Evolutionary conservation across 1,140 invertebrate species (phyloP).

Genomic region (Heterodera schachtii): DNA sequence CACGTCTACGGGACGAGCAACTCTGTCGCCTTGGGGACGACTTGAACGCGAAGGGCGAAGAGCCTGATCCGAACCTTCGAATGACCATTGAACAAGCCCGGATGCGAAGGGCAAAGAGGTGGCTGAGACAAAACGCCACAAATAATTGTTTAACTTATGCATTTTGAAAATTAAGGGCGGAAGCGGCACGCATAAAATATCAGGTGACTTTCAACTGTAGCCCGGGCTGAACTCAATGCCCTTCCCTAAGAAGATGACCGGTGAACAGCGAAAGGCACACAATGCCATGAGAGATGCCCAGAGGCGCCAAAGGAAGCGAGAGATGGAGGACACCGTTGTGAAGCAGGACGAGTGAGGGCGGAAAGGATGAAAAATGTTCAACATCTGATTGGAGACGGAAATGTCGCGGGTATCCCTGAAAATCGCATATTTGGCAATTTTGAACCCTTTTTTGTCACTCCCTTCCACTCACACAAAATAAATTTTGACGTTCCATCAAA

Average conservation of each 20-base stretch:
- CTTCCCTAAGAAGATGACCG: constrained; percentile 27
- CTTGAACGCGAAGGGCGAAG: constrained; percentile 8
- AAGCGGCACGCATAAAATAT: constrained; percentile 33
- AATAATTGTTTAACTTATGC: neutral
- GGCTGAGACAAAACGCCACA: no score
- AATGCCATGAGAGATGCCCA: constrained; percentile 40
- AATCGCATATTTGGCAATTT: neutral
- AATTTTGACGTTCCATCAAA: no score
- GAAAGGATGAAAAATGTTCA: neutral
- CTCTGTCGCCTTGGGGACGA: constrained; percentile 37
- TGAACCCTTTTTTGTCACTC: neutral
- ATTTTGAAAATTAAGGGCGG: constrained; percentile 14
- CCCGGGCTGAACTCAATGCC: neutral
- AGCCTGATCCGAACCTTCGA: constrained; percentile 21
- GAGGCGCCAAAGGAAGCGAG: constrained; percentile 34
- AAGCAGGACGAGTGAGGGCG: neutral
- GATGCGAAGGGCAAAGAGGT: constrained; percentile 26
- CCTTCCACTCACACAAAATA: no score
- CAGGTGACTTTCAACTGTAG: constrained; percentile 12
- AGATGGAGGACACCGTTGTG: constrained; percentile 33
- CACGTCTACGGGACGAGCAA: constrained; percentile 28
- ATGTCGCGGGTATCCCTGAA: neutral
- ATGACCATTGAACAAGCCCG: constrained; percentile 31
- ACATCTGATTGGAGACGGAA: neutral
- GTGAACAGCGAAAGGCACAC: constrained; percentile 29